Base-by-base conservation (phyloP, 2,888 invertebrate genomes). In the Caenorhabditis macrosperma region DNA sequence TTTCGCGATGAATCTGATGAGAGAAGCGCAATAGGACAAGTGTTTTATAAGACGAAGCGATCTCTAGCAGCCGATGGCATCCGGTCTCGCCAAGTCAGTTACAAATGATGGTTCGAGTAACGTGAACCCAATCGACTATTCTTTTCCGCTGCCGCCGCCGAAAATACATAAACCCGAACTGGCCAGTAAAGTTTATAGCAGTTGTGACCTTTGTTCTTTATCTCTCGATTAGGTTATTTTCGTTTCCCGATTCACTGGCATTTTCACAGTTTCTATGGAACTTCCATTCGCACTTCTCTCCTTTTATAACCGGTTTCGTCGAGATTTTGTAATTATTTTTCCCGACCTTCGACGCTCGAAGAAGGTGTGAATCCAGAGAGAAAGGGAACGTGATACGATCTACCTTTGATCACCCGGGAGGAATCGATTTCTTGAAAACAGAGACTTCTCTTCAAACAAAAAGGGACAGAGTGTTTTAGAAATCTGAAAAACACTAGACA, bases 271-370 rank as follows among this genome's bases (percentile, higher is more conserved):
- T 71, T 61, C 55, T 46, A 57, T 57, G 72, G 63, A 72, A 72
- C 72, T 46, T 41, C 9, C 17, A 50, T 61, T 55, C 55, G 41
- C 66, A 24, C n/a, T 35, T 38, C 15, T 33, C 10, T 59, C 38
- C 24, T 59, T 48, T 30, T n/a, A 4, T 20, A 72, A 63, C 63
- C 63, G 63, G 63, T 55, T 72, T 57, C 35, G 22, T 41, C 10
- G 22, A 63, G 57, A 57, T 46, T 61, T 55, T 35, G 55, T 64
- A 72, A 72, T 57, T 72, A 63, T 64, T 72, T 72, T 52, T 63
- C 55, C 33, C 35, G 44, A 44, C 55, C 57, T 63, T 44, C 28
- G 22, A 50, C 17, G 38, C 35, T 33, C 44, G 38, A 15, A 12
- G 41, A 54, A 54, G 15, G 61, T 71, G 71, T 71, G 61, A 61